phyloP scores from a whole-genome alignment of 2,797 vertebrate genomes.

The Trachops cirrhosus region DNA sequence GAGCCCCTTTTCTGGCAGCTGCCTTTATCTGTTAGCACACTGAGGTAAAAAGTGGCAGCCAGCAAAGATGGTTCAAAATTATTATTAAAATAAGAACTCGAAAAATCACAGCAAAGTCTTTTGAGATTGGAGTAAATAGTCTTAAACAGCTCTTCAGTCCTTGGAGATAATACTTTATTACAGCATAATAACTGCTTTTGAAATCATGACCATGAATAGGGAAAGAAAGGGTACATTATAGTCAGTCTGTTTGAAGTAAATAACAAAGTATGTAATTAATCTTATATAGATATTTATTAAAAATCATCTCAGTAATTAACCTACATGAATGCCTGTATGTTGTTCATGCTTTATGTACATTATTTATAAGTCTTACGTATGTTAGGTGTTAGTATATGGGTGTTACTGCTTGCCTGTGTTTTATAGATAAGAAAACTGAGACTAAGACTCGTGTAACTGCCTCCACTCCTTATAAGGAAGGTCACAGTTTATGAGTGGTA shows the following conservation, averaged over 20 bases:
- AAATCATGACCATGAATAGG: conserved; percentile 54
- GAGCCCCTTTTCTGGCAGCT: background rate
- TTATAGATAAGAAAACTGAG: background rate
- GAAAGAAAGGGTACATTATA: conserved; percentile 50
- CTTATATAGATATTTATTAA: conserved; percentile 29
- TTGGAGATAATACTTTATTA: conserved; percentile 48
- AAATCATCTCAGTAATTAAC: conserved; percentile 40
- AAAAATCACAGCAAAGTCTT: conserved; percentile 15
- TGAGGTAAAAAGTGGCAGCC: background rate
- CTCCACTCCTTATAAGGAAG: background rate
- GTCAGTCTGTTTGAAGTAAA: conserved; percentile 17
- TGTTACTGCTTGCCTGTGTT: background rate
- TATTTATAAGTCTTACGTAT: background rate
- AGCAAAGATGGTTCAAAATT: conserved; percentile 28
- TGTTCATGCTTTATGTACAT: background rate
- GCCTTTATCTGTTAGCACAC: background rate
- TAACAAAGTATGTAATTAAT: conserved; percentile 40
- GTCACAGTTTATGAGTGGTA: background rate
- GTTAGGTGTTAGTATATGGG: background rate
- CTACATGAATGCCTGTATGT: background rate
- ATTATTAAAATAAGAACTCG: conserved; percentile 41
- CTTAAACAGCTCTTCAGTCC: conserved; percentile 15
- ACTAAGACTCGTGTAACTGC: background rate
- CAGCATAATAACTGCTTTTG: conserved; percentile 50
- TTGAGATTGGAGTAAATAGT: background rate